phyloP scores from a whole-genome alignment of 2,113 vertebrate genomes.

The Pantherophis guttatus region DNA sequence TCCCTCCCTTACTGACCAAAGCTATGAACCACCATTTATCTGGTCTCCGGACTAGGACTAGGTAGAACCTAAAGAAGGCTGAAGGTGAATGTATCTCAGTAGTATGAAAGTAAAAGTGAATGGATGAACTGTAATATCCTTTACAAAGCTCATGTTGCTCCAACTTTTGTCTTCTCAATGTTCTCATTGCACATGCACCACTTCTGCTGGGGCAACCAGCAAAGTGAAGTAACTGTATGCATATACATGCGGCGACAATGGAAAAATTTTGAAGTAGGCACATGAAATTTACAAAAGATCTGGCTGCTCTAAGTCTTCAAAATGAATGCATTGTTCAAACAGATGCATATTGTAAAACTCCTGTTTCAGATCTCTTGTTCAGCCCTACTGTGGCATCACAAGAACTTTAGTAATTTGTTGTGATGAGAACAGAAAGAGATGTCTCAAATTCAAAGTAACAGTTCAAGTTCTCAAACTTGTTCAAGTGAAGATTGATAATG shows the following conservation, averaged over 20 bases:
- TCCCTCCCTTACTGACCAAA: not conserved
- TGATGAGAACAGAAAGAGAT: not conserved
- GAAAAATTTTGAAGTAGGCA: not conserved
- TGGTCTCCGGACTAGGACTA: not conserved
- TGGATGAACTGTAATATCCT: not conserved
- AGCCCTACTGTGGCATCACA: not conserved
- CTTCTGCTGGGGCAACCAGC: not conserved
- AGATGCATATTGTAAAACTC: not conserved
- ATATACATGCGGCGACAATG: not conserved
- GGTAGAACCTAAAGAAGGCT: not conserved
- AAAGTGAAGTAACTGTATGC: not conserved
- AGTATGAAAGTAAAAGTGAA: not conserved
- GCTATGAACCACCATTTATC: not conserved
- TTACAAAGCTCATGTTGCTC: not conserved
- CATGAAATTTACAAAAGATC: not conserved
- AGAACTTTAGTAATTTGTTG: too few species aligned
- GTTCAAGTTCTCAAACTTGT: not conserved
- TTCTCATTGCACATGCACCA: not conserved
- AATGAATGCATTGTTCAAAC: not conserved
- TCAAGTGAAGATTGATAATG: not conserved
- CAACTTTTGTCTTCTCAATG: not conserved
- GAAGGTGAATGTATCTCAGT: not conserved
- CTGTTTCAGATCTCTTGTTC: not conserved
- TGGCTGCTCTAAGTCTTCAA: not conserved
- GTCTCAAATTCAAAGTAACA: not conserved